Evolutionary conservation across 2,797 vertebrate genomes (phyloP).

Genomic region (Spinus pinus): DNA sequence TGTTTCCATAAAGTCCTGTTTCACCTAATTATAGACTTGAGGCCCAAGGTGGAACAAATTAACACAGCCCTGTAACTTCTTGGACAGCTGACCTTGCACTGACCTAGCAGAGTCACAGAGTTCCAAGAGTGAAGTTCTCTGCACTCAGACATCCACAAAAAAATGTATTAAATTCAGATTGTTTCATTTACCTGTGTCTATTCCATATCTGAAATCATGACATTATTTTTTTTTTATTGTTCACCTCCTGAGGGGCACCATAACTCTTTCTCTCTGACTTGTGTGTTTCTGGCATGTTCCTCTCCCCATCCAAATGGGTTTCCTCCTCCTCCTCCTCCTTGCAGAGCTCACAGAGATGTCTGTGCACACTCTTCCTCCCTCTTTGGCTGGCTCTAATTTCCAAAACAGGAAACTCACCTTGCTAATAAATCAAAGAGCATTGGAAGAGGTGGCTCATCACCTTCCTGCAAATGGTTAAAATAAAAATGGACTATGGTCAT

Average conservation of each 20-base stretch:
- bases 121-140: background rate
- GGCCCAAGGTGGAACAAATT: constrained; percentile 35
- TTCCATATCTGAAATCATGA: background rate
- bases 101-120: background rate
- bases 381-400: background rate
- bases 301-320: background rate
- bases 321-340: background rate
- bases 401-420: constrained; percentile 25
- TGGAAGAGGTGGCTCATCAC: constrained; percentile 25
- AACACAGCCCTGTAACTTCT: background rate
- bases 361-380: background rate
- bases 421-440: constrained; percentile 17
- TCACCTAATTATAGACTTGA: background rate
- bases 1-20: background rate
- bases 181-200: background rate
- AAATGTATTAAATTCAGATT: background rate
- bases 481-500: constrained; percentile 5
- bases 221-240: background rate
- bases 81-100: constrained; percentile 18
- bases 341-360: background rate
- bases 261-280: background rate
- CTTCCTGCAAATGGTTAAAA: constrained; percentile 40
- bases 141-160: background rate
- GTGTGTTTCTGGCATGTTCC: background rate
- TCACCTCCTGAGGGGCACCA: background rate